Conservation (phyloP, 1,140 invertebrate genomes). For the Caenorhabditis brenneri region DNA sequence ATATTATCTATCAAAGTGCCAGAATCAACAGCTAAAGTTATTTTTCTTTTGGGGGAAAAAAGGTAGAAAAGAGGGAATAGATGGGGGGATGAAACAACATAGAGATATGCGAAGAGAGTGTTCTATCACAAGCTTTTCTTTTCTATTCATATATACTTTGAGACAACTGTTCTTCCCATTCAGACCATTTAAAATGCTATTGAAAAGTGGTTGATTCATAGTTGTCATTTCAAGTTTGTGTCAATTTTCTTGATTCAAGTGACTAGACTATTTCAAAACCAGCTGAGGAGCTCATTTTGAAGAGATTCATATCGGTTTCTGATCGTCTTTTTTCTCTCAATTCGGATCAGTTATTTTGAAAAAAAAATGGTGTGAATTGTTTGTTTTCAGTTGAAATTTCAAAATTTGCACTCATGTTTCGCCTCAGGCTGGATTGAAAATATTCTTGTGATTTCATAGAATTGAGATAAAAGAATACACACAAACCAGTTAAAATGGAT, state of each 20-base stretch:
- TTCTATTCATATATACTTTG: neutral
- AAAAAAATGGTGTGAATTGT: neutral
- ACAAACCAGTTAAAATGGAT: no score
- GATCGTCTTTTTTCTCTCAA: neutral
- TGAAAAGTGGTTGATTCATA: slow-evolving; percentile 14
- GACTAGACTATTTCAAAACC: neutral
- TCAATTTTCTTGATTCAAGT: neutral
- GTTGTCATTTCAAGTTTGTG: slow-evolving; percentile 12
- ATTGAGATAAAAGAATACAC: no score
- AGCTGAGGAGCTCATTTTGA: neutral
- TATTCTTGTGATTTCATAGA: no score
- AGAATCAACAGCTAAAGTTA: neutral
- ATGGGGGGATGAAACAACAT: neutral
- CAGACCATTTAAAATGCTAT: neutral
- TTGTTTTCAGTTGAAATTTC: no score
- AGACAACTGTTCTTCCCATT: neutral
- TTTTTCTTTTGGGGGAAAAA: no score
- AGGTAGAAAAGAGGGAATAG: neutral
- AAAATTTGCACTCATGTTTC: no score
- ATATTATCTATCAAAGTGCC: neutral
- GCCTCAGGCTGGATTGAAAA: no score
- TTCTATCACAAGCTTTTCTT: neutral
- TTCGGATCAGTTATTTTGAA: no score
- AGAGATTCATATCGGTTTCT: neutral
- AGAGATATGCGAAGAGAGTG: slow-evolving; percentile 1